Evolutionary conservation across 1,140 invertebrate genomes (phyloP).

Genomic region (Drosophila asahinai): DNA sequence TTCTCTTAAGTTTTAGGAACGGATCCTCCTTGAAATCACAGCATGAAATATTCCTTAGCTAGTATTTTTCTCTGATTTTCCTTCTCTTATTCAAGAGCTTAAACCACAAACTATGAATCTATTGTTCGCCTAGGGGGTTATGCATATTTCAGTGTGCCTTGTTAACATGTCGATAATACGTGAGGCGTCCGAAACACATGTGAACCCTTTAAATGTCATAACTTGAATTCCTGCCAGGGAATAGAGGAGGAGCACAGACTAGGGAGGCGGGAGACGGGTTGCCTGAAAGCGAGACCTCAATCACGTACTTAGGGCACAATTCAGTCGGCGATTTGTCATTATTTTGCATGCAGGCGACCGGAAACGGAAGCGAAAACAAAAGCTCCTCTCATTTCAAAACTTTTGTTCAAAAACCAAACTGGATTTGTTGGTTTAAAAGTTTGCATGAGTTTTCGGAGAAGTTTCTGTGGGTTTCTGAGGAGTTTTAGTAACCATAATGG

Average conservation of each 20-base stretch:
- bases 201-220: conserved; percentile 57
- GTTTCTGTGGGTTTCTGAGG: conserved; percentile 16
- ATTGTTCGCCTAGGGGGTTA: conserved; percentile 8
- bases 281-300: conserved; percentile 18
- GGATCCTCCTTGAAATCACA: not conserved
- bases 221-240: conserved; percentile 24
- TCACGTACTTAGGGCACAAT: conserved; percentile 62
- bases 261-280: not conserved
- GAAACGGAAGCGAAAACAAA: conserved; percentile 50
- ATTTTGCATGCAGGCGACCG: conserved; percentile 64
- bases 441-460: not conserved
- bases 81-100: not conserved
- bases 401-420: conserved; percentile 17
- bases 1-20: not conserved
- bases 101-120: conserved; percentile 14
- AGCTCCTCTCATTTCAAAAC: conserved; percentile 12
- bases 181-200: conserved; percentile 43
- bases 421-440: conserved; percentile 29
- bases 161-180: conserved; percentile 58
- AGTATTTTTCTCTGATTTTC: not conserved
- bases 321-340: conserved; percentile 68
- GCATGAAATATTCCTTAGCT: not conserved
- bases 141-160: conserved; percentile 40
- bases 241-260: not conserved
- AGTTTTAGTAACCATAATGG: conserved; percentile 21